Evolutionary conservation across 2,888 invertebrate species (phyloP).

Genomic region (Cantharis rustica): DNA sequence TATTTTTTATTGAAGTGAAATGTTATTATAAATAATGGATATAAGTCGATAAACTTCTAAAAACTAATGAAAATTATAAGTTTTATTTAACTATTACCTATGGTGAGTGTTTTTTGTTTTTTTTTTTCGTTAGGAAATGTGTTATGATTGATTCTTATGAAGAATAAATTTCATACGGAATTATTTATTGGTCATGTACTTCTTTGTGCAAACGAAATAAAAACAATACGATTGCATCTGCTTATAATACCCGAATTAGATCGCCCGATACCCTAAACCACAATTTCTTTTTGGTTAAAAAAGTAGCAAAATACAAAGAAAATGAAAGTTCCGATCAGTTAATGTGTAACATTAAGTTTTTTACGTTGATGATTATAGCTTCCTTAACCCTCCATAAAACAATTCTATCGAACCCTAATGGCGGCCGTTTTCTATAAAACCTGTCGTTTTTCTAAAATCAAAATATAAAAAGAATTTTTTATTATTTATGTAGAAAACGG

Average conservation of each 20-base stretch:
- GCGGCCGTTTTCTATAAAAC: neutral
- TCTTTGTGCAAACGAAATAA: too few relatives aligned
- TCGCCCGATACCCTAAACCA: neutral
- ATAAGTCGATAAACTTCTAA: too few relatives aligned
- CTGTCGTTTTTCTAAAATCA: neutral
- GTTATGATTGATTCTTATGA: too few relatives aligned
- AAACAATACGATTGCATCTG: too few relatives aligned
- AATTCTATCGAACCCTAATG: slow-evolving; percentile 43
- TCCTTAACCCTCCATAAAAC: slow-evolving; percentile 45
- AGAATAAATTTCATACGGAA: too few relatives aligned
- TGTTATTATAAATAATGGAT: too few relatives aligned
- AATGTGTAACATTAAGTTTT: neutral
- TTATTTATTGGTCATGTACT: too few relatives aligned
- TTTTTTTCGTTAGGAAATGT: too few relatives aligned
- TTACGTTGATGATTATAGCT: slow-evolving; percentile 49
- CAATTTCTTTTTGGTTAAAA: neutral
- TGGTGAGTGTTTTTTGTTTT: too few relatives aligned
- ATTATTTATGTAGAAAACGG: neutral
- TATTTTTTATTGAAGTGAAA: too few relatives aligned
- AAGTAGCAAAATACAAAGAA: neutral
- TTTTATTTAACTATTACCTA: too few relatives aligned
- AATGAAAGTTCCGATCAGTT: neutral
- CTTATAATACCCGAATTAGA: neutral
- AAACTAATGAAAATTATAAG: too few relatives aligned
- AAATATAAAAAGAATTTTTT: neutral